Conservation (phyloP, 2,888 invertebrate species). For the Diogma glabrata region DNA sequence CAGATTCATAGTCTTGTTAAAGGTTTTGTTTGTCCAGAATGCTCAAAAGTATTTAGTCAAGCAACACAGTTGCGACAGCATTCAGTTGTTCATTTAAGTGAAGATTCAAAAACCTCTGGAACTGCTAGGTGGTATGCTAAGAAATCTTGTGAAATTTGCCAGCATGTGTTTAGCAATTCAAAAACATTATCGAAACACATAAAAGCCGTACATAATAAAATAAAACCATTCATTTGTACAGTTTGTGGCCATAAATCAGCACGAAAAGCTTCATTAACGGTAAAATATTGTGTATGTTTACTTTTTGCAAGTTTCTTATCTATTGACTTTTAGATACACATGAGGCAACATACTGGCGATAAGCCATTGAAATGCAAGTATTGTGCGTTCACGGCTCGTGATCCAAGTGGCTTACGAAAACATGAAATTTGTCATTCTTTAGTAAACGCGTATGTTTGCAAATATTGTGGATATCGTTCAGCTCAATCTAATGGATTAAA, state of each 20-base stretch:
- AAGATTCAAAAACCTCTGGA: constrained; percentile 13
- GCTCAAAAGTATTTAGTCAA: constrained; percentile 51
- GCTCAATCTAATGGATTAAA: constrained; percentile 37
- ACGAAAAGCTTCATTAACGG: constrained; percentile 54
- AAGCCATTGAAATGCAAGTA: constrained; percentile 61
- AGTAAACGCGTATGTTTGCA: constrained; percentile 15
- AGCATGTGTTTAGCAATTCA: constrained; percentile 53
- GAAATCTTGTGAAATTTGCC: constrained; percentile 56
- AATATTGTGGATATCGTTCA: constrained; percentile 1
- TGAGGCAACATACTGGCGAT: constrained; percentile 65
- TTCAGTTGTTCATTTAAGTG: constrained; percentile 32
- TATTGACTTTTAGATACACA: constrained; percentile 44
- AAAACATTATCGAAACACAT: constrained; percentile 57
- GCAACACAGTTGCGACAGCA: constrained; percentile 50
- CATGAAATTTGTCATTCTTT: constrained; percentile 50
- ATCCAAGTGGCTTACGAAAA: constrained; percentile 60
- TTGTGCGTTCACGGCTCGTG: constrained; percentile 58
- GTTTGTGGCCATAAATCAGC: constrained; percentile 63
- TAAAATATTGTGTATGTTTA: constrained; percentile 22
- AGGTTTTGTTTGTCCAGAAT: constrained; percentile 41
- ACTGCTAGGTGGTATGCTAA: constrained; percentile 41
- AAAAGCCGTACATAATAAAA: constrained; percentile 59
- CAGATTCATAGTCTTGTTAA: constrained; percentile 44
- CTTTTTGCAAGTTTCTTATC: not conserved
- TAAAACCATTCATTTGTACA: constrained; percentile 60